Evolutionary conservation across 2,888 invertebrate genomes (phyloP).

Genomic region (Miltochrista miniata): DNA sequence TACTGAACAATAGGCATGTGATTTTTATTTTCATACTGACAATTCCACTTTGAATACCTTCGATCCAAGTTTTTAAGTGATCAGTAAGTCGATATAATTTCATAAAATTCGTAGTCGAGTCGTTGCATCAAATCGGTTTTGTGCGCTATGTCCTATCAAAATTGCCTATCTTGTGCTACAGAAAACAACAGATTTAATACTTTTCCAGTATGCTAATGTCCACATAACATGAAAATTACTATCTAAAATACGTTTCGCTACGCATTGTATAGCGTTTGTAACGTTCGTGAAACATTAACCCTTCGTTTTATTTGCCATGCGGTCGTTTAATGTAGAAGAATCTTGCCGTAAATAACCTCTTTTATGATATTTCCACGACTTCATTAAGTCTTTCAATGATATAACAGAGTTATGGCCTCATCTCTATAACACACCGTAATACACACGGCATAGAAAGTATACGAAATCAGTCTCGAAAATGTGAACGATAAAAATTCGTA

Average conservation of each 20-base stretch:
- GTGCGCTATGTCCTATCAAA: no score
- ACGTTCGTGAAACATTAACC: slow-evolving; percentile 53
- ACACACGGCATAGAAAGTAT: slow-evolving; percentile 32
- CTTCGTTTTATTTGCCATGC: slow-evolving; percentile 55
- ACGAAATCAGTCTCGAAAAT: slow-evolving; percentile 31
- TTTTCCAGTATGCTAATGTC: no score
- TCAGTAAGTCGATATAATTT: slow-evolving; percentile 36
- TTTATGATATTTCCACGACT: slow-evolving; percentile 63
- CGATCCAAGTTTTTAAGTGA: slow-evolving; percentile 31
- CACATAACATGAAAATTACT: no score
- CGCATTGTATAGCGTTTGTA: no score
- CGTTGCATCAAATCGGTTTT: no score
- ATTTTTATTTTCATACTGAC: slow-evolving; percentile 39
- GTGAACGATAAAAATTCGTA: slow-evolving; percentile 23
- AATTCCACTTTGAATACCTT: slow-evolving; percentile 27
- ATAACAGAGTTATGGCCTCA: slow-evolving; percentile 49
- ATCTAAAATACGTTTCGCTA: no score
- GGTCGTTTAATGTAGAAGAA: slow-evolving; percentile 59
- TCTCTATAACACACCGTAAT: slow-evolving; percentile 36
- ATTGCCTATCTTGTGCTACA: no score
- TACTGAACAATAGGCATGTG: slow-evolving; percentile 36
- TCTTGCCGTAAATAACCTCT: slow-evolving; percentile 58
- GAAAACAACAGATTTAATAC: no score
- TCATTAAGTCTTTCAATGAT: slow-evolving; percentile 61
- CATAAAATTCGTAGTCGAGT: no score